Evolutionary conservation across 2,888 invertebrate species (phyloP), one percentile per base, ranked within the genome.

Genomic region (Neelides folsomi): DNA sequence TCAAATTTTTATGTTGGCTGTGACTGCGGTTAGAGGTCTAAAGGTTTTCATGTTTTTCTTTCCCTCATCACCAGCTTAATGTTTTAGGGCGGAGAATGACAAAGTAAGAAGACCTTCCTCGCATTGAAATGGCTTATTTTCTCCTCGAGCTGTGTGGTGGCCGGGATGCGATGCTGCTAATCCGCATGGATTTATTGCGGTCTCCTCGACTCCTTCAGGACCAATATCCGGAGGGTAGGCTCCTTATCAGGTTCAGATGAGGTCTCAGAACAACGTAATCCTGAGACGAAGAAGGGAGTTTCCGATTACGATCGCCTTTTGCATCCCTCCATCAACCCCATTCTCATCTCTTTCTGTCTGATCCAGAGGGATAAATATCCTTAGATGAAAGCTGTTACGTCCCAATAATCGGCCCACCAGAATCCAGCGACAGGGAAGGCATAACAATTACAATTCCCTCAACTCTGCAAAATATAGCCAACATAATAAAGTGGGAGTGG

Each of bases 101-200:
- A 49, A 49, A 42, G 47, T 52, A 47, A 52, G 37, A 52, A 52
- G 49, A 57, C 54, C 57, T 48, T 48, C 51, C 52, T 57, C 52
- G 57, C 57, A 57, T 57, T 54, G 57, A 57, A 57, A 57, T 57
- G 47, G 51, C 51, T 51, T 48, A 57, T 57, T 57, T 49, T 37
- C 13, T 13, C 27, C 27, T 13, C n/a, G 10, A 15, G 38, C n/a
- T 38, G n/a, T n/a, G 8, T 13, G 38, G 4, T 54, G 50, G 51
- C 54, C 52, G 43, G 36, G 47, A 34, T 48, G 51, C 41, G 51
- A 47, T 41, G 54, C 49, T 50, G 51, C 54, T 57, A 57, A 57
- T 57, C 57, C 54, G 53, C 42, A 52, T 51, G 57, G 57, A 57
- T 57, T 57, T 57, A 57, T 57, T 57, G 46, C 57, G 43, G 47